These are phyloP conservation scores for Teleopsis dalmanni DNA, from an alignment of 1,140 invertebrate species.

Conservation along the genomic window DNA sequence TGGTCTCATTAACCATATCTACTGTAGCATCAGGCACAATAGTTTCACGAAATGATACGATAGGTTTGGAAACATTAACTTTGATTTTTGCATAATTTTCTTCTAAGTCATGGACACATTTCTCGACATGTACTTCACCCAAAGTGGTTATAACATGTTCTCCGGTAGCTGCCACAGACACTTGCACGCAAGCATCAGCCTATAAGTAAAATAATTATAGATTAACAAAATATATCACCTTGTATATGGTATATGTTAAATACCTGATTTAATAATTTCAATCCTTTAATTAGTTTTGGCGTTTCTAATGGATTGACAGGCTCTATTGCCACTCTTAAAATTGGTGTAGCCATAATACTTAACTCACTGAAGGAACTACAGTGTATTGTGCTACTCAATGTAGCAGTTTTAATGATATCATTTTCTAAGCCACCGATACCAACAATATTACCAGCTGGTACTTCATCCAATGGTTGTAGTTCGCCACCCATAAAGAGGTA, in stretches of 20 bases:
- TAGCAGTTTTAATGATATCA: slow-evolving; percentile 83
- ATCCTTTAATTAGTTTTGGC: slow-evolving; percentile 67
- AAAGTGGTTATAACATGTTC: slow-evolving; percentile 94
- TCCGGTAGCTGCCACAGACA: slow-evolving; percentile 85
- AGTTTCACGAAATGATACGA: slow-evolving; percentile 94
- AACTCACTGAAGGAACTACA: slow-evolving; percentile 88
- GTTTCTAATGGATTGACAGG: slow-evolving; percentile 76
- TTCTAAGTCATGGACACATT: slow-evolving; percentile 83
- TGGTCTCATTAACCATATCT: slow-evolving; percentile 85
- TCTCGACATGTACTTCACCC: slow-evolving; percentile 95
- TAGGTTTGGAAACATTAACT: slow-evolving; percentile 86
- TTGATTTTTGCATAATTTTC: slow-evolving; percentile 79
- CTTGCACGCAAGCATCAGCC: slow-evolving; percentile 88
- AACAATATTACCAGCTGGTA: slow-evolving; percentile 83
- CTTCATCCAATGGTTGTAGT: slow-evolving; percentile 68
- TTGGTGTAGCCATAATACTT: slow-evolving; percentile 72
- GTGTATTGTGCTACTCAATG: slow-evolving; percentile 72
- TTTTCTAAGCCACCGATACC: slow-evolving; percentile 83
- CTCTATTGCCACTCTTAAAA: slow-evolving; percentile 91
- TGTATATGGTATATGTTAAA: neutral
- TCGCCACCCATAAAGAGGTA: slow-evolving; percentile 94
- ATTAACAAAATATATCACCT: neutral
- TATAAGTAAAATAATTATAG: slow-evolving; percentile 36
- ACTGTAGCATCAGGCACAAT: slow-evolving; percentile 73
- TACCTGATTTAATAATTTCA: slow-evolving; percentile 34